Evolutionary conservation across 2,888 invertebrate genomes (phyloP), one percentile per base, ranked within the genome.

Genomic region (Hypselothyrea guttata): DNA sequence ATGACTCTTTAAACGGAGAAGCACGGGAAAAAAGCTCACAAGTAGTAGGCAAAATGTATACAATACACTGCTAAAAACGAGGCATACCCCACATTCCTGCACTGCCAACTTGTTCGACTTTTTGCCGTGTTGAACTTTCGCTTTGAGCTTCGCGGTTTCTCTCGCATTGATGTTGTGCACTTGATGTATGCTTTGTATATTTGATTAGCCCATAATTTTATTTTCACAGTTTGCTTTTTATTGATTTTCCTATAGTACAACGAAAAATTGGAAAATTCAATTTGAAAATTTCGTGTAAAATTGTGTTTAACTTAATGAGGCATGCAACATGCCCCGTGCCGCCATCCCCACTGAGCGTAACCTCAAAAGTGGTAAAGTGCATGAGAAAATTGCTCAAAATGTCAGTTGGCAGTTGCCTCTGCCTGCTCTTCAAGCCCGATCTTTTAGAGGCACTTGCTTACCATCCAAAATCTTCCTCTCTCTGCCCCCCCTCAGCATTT

Each of bases 281-380:
- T 30, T 16, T n/a, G 22, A 22, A 31, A 49, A 30, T 31, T 7
- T 15, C 15, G 27, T 48, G 41, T 22, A 34, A 34, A 51, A 60
- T 55, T 68, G 68, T 60, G 42, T 27, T 28, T 52, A 56, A 58
- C 62, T 49, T 75, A 78, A 78, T 78, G 79, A 78, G 75, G 52
- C 83, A 45, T 65, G 60, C 44, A 27, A 33, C 28, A 49, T 22
- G 16, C 28, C 7, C 2, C 16, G 15, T 15, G 8, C 9, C 22
- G 31, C 13, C 13, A 7, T 4, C 7, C 27, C n/a, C n/a, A 1
- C n/a, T 8, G 4, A 12, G 7, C 7, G 28, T 69, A 55, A 54
- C 51, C 69, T 7, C 60, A 60, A 53, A 15, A 68, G 55, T 55
- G 51, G 37, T 38, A 52, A 72, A 74, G 61, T 63, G 70, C 56